Evolutionary conservation across 2,797 vertebrate species (phyloP).

Genomic region (Chelon labrosus): DNA sequence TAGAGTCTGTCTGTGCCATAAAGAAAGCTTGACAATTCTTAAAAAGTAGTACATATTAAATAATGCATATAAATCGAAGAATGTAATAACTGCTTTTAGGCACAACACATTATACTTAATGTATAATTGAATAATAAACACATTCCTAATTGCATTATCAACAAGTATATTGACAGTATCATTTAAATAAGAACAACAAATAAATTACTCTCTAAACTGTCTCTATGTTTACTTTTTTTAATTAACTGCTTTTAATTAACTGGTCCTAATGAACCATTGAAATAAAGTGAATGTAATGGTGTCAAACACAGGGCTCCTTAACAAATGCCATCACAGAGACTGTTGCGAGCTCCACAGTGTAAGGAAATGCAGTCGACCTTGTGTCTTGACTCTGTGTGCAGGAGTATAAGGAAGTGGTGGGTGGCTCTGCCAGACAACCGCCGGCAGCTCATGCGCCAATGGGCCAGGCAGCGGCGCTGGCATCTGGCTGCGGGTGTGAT

Average conservation of each 20-base stretch:
- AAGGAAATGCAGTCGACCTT: background rate
- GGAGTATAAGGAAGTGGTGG: slow-evolving; percentile 98
- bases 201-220: background rate
- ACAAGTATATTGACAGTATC: slow-evolving; percentile 7
- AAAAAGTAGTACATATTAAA: background rate
- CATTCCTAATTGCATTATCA: slow-evolving; percentile 20
- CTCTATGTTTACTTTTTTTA: background rate
- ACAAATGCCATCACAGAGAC: background rate
- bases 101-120: background rate
- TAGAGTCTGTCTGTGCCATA: too few species aligned
- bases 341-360: slow-evolving; percentile 5
- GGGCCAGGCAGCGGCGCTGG: slow-evolving; percentile 87
- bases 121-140: slow-evolving; percentile 11
- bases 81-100: background rate
- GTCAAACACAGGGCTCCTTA: background rate
- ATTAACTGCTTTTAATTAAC: slow-evolving; percentile 29
- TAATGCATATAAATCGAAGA: background rate
- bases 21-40: too few species aligned
- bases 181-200: slow-evolving; percentile 16
- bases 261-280: background rate
- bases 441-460: slow-evolving; percentile 86
- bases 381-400: slow-evolving; percentile 62
- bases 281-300: background rate
- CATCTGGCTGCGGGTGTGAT: slow-evolving; percentile 81
- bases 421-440: slow-evolving; percentile 89